These are phyloP conservation scores for Scomber japonicus DNA, from an alignment of 2,113 vertebrate genomes.

Conservation along the genomic window DNA sequence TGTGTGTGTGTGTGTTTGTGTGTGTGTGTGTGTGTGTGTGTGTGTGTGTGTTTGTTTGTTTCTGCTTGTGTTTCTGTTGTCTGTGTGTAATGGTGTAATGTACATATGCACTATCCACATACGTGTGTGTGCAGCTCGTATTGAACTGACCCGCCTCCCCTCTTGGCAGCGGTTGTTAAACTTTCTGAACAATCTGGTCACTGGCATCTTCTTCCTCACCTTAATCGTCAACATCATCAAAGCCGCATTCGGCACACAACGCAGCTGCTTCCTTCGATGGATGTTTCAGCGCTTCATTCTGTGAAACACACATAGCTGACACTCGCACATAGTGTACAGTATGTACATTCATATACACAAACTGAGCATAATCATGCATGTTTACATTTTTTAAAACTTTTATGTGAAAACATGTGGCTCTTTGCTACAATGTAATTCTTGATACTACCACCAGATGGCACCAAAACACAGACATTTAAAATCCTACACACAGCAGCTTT, in stretches of 20 bases:
- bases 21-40: conserved; percentile 30
- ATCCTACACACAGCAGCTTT: not conserved
- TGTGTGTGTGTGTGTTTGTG: conserved; percentile 39
- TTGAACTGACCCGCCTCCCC: conserved; percentile 64
- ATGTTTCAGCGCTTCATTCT: conserved; percentile 75
- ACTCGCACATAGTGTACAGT: not conserved
- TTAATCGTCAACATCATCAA: conserved; percentile 91
- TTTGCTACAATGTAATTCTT: not conserved
- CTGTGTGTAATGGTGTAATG: not conserved
- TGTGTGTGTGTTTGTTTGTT: conserved; percentile 52
- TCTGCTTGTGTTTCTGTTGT: conserved; percentile 35
- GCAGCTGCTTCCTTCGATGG: conserved; percentile 79
- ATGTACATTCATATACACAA: not conserved
- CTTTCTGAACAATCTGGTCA: conserved; percentile 88
- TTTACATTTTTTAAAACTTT: no score
- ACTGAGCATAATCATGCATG: not conserved
- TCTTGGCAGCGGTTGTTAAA: conserved; percentile 85
- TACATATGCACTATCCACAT: conserved; percentile 21
- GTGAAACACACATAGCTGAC: conserved; percentile 30
- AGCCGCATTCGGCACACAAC: conserved; percentile 89
- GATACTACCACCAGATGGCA: not conserved
- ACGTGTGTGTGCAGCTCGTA: conserved; percentile 60
- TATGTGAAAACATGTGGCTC: not conserved
- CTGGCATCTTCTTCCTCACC: conserved; percentile 86
- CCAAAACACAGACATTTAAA: not conserved